phyloP scores from a whole-genome alignment of 2,888 invertebrate species.

The Torymus tubicola region DNA sequence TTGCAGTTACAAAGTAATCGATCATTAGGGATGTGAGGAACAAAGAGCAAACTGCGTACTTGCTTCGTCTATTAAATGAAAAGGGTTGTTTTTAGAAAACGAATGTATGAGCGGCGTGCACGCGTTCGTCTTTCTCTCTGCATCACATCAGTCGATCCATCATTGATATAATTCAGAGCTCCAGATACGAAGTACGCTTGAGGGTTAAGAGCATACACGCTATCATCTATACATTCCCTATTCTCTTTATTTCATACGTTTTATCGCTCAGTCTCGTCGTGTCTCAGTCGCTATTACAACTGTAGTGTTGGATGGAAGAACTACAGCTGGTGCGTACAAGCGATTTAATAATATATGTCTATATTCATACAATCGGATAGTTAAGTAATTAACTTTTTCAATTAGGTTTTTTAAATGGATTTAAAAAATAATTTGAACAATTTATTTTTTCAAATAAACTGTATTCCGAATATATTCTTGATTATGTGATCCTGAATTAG shows the following conservation, averaged over 20 bases:
- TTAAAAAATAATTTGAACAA: too few species aligned
- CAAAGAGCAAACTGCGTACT: background rate
- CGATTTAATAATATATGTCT: too few species aligned
- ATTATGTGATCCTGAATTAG: too few species aligned
- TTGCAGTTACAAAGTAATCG: slow-evolving; percentile 60
- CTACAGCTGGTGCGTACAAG: too few species aligned
- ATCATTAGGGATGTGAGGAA: slow-evolving; percentile 55
- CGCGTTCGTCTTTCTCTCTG: background rate
- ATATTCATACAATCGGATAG: too few species aligned
- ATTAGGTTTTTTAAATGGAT: too few species aligned
- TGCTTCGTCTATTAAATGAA: background rate
- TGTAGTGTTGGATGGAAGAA: too few species aligned
- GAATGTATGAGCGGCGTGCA: slow-evolving; percentile 63
- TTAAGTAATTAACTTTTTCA: too few species aligned
- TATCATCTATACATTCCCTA: background rate
- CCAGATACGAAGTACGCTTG: slow-evolving; percentile 61
- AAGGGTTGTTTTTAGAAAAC: slow-evolving; percentile 53
- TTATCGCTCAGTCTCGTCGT: background rate
- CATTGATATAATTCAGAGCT: slow-evolving; percentile 65
- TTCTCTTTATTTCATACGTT: background rate
- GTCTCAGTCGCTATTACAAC: background rate
- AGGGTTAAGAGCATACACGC: slow-evolving; percentile 61
- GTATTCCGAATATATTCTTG: too few species aligned
- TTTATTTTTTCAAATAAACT: too few species aligned
- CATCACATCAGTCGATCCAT: slow-evolving; percentile 67